Percentiles rank a stretch among this genome's conserved stretches.
Evolutionary conservation across 2,888 invertebrate species (phyloP).

Genomic region (Conistra vaccinii): DNA sequence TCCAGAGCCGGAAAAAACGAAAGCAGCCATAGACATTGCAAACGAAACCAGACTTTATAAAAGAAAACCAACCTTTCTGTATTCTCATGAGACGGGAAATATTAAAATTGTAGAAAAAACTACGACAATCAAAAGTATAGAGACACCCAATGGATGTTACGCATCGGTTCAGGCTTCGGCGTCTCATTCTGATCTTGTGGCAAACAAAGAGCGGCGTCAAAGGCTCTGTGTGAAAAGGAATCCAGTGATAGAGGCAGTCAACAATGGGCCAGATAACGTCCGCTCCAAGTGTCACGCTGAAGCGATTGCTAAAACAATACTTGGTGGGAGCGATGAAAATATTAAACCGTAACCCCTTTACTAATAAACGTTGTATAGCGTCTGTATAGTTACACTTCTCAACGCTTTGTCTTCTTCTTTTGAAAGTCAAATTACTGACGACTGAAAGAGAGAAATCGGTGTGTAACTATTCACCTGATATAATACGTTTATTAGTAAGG

Average conservation of each 20-base stretch:
- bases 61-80: constrained; percentile 34
- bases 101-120: constrained; percentile 69
- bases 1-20: constrained; percentile 20
- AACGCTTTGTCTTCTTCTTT: too few relatives aligned
- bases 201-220: constrained; percentile 89
- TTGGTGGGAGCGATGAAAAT: not conserved
- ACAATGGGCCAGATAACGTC: constrained; percentile 87
- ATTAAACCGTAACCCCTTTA: constrained; percentile 20
- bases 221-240: constrained; percentile 89
- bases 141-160: constrained; percentile 80
- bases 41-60: constrained; percentile 47
- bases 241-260: constrained; percentile 90
- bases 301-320: constrained; percentile 57
- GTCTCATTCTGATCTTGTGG: constrained; percentile 88
- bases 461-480: too few relatives aligned
- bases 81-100: constrained; percentile 58
- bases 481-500: too few relatives aligned
- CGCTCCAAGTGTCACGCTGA: constrained; percentile 61
- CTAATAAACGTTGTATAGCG: too few relatives aligned
- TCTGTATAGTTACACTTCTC: too few relatives aligned
- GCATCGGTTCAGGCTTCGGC: constrained; percentile 84
- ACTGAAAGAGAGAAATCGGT: too few relatives aligned
- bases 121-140: constrained; percentile 74
- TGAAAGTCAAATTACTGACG: too few relatives aligned
- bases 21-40: constrained; percentile 14